A percentile compares a stretch with the other conserved stretches of the same genome.
phyloP scores from a whole-genome alignment of 2,797 vertebrate genomes.

The Triplophysa yarkandensis region DNA sequence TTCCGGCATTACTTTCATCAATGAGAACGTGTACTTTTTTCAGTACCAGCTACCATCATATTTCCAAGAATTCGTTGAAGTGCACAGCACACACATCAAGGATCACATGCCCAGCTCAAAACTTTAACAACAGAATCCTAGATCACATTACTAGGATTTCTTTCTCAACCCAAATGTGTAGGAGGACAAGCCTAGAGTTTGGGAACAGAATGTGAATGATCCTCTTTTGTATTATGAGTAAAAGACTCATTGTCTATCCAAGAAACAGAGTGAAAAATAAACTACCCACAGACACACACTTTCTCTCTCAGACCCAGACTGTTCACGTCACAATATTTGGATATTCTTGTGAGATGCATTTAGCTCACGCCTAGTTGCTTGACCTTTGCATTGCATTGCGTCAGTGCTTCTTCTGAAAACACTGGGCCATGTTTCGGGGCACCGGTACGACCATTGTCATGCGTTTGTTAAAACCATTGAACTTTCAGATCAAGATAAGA shows the following conservation, averaged over 20 bases:
- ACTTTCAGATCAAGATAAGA: slow-evolving; percentile 1
- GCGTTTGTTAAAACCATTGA: neutral
- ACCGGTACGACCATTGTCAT: neutral
- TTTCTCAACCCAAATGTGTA: slow-evolving; percentile 18
- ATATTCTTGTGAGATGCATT: slow-evolving; percentile 39
- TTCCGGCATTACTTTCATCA: neutral
- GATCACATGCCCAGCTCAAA: neutral
- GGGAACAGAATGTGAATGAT: slow-evolving; percentile 55
- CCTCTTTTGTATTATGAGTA: slow-evolving; percentile 45
- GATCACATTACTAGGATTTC: neutral
- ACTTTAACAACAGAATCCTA: neutral
- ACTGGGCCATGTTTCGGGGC: slow-evolving; percentile 4
- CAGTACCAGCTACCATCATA: neutral
- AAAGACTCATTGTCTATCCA: slow-evolving; percentile 46
- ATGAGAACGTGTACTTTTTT: neutral
- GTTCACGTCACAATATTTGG: slow-evolving; percentile 37
- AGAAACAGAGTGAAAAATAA: slow-evolving; percentile 35
- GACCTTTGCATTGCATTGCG: slow-evolving; percentile 32
- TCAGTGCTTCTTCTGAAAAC: slow-evolving; percentile 27
- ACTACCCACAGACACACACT: slow-evolving; percentile 49
- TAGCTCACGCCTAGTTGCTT: neutral
- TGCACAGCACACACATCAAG: slow-evolving; percentile 1
- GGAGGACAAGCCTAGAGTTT: slow-evolving; percentile 43
- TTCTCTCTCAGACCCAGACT: slow-evolving; percentile 16
- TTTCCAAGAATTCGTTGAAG: neutral